Evolutionary conservation across 2,113 vertebrate species (phyloP).

Genomic region (Motacilla alba): DNA sequence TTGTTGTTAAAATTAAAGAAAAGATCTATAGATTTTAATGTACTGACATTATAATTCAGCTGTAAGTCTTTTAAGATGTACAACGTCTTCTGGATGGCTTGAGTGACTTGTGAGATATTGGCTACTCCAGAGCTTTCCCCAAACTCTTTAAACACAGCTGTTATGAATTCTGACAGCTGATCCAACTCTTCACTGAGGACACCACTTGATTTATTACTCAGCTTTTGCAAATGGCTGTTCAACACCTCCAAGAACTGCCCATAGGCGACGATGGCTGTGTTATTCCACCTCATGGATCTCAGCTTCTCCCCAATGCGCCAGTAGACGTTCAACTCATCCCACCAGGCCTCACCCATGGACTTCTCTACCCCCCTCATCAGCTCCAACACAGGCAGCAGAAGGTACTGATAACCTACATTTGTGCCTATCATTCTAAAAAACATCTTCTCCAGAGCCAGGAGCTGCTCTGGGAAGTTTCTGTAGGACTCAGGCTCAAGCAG

Average conservation of each 20-base stretch:
- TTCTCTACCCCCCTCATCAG: conserved; percentile 25
- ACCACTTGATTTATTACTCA: neutral
- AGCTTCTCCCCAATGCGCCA: conserved; percentile 13
- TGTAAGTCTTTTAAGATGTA: conserved; percentile 30
- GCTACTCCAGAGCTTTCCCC: neutral
- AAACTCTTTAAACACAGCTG: neutral
- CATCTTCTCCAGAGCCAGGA: neutral
- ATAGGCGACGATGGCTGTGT: neutral
- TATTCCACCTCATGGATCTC: conserved; percentile 11
- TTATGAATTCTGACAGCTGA: conserved; percentile 24
- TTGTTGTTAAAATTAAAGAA: conserved; percentile 33
- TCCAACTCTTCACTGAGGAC: neutral
- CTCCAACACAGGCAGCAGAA: conserved; percentile 31
- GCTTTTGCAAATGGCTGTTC: neutral
- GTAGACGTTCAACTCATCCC: conserved; percentile 1
- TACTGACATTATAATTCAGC: conserved; percentile 32
- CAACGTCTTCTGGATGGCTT: conserved; percentile 42
- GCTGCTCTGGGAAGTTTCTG: conserved; percentile 9
- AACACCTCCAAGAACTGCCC: conserved; percentile 35
- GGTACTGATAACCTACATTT: neutral
- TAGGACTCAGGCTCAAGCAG: neutral
- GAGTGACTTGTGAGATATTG: conserved; percentile 14
- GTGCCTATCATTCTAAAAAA: neutral
- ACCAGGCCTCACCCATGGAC: conserved; percentile 6
- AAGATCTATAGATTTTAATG: conserved; percentile 27